Percentiles rank a stretch among this genome's conserved stretches.
Conservation (phyloP, 2,113 vertebrate species). For the Coptodon bakossiorum region DNA sequence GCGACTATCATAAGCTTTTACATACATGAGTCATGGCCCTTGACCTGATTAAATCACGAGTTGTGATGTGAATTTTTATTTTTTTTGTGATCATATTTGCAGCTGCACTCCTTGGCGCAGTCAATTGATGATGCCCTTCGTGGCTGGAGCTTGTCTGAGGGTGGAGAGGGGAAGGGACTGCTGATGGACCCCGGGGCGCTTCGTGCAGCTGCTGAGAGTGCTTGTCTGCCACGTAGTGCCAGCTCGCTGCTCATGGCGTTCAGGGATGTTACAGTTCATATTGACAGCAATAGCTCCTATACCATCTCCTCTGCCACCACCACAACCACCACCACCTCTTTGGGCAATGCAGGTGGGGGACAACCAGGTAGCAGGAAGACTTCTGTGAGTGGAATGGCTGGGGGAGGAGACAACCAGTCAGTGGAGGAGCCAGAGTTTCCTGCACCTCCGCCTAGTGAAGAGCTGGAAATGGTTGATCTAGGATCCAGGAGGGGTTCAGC, state of each 20-base stretch:
- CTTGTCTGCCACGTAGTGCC: slow-evolving; percentile 80
- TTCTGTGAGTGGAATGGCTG: slow-evolving; percentile 37
- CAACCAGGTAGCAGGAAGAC: slow-evolving; percentile 53
- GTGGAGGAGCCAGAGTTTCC: slow-evolving; percentile 68
- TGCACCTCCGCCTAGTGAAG: slow-evolving; percentile 70
- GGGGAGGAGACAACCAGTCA: slow-evolving; percentile 8
- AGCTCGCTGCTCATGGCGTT: slow-evolving; percentile 98
- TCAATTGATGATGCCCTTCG: slow-evolving; percentile 96
- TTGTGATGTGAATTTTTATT: neutral
- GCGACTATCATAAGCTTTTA: neutral
- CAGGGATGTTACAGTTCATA: slow-evolving; percentile 95
- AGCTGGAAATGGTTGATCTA: slow-evolving; percentile 58
- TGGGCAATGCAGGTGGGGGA: slow-evolving; percentile 80
- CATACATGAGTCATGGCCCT: neutral
- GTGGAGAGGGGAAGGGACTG: slow-evolving; percentile 67
- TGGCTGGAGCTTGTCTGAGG: slow-evolving; percentile 87
- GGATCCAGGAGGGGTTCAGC: slow-evolving; percentile 50
- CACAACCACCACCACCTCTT: slow-evolving; percentile 82
- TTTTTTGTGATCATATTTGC: slow-evolving; percentile 2
- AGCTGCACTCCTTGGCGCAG: slow-evolving; percentile 94
- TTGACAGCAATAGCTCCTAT: slow-evolving; percentile 91
- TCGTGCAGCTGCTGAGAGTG: slow-evolving; percentile 73
- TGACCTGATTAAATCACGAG: neutral
- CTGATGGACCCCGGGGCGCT: slow-evolving; percentile 65
- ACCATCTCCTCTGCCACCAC: slow-evolving; percentile 88